Conservation (phyloP, 2,888 invertebrate genomes). For the Ischnura elegans region DNA sequence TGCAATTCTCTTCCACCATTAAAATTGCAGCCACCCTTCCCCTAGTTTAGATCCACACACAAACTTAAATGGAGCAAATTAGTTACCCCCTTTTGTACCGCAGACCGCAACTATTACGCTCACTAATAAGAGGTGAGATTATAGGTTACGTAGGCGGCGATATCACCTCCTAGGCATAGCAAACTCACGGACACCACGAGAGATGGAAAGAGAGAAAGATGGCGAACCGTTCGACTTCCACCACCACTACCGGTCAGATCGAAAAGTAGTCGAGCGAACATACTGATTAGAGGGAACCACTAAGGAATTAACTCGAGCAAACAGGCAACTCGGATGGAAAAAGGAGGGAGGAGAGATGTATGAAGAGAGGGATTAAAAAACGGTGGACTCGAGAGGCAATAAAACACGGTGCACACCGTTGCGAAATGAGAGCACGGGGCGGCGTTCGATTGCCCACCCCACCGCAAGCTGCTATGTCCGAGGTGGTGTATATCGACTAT, state of each 20-base stretch:
- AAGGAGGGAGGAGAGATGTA: not conserved
- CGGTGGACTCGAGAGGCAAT: slow-evolving; percentile 8
- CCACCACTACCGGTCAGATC: not conserved
- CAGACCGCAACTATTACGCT: not conserved
- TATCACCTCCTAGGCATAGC: not conserved
- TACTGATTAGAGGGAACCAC: slow-evolving; percentile 17
- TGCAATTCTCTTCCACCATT: not conserved
- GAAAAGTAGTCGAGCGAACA: not conserved
- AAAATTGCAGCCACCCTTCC: not conserved
- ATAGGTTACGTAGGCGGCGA: not conserved
- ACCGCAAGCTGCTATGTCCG: not conserved
- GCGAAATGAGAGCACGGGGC: slow-evolving; percentile 49
- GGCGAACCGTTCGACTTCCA: not conserved
- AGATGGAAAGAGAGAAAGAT: not conserved
- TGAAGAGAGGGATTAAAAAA: not conserved
- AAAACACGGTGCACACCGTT: slow-evolving; percentile 43
- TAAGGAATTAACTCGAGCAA: not conserved
- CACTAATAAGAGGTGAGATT: not conserved
- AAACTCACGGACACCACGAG: not conserved
- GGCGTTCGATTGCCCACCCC: not conserved
- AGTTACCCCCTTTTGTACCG: not conserved
- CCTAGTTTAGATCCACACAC: not conserved
- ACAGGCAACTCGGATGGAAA: not conserved
- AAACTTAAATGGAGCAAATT: not conserved
- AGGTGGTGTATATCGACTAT: slow-evolving; percentile 24